Percentiles rank a stretch among this genome's conserved stretches.
phyloP scores from a whole-genome alignment of 2,797 vertebrate species.

The Lepilemur ruficaudatus region DNA sequence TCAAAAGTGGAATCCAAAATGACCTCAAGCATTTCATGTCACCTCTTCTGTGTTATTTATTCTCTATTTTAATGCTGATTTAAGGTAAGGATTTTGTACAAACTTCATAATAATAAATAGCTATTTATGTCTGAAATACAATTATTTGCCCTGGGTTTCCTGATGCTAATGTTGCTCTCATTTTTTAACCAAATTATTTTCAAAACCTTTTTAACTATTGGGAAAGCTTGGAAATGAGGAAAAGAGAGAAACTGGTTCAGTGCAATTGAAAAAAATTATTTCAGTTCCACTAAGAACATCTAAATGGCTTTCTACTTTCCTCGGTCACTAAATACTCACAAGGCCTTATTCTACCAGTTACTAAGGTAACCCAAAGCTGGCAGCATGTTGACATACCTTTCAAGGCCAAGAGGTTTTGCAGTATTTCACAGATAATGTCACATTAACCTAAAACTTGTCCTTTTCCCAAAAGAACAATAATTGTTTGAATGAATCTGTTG shows the following conservation, averaged over 20 bases:
- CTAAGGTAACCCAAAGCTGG: constrained; percentile 84
- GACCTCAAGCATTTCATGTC: not conserved
- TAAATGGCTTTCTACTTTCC: constrained; percentile 80
- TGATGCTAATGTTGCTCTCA: constrained; percentile 41
- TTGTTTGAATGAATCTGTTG: constrained; percentile 45
- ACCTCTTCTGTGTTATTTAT: constrained; percentile 7
- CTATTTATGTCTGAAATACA: not conserved
- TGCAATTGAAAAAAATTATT: constrained; percentile 29
- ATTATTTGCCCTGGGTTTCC: constrained; percentile 35
- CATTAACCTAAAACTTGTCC: constrained; percentile 78
- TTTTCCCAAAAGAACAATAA: constrained; percentile 72
- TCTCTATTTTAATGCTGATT: constrained; percentile 1
- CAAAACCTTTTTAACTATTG: constrained; percentile 17
- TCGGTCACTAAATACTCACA: constrained; percentile 81
- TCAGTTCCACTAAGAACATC: constrained; percentile 65
- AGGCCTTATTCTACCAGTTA: constrained; percentile 81
- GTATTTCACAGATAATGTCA: constrained; percentile 76
- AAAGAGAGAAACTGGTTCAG: constrained; percentile 53
- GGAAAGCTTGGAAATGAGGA: constrained; percentile 51
- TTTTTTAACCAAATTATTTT: constrained; percentile 56
- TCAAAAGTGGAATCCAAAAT: constrained; percentile 1
- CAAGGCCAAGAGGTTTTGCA: constrained; percentile 82
- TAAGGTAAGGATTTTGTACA: constrained; percentile 41
- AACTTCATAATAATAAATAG: constrained; percentile 1
- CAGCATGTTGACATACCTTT: constrained; percentile 80